Evolutionary conservation across 2,113 vertebrate genomes (phyloP).

Genomic region (Cyanoderma ruficeps): DNA sequence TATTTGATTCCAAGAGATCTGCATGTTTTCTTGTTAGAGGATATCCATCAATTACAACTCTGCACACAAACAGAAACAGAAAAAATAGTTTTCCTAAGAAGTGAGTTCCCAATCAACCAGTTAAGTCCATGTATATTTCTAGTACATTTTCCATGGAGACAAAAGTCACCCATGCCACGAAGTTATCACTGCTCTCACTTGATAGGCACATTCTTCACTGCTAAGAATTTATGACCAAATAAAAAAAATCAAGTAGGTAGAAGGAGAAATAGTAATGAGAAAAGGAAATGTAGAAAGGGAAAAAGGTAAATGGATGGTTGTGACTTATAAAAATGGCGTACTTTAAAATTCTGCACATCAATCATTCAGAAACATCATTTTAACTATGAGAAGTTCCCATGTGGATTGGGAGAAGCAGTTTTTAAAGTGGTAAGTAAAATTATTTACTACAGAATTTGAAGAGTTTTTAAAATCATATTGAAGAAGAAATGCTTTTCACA

Average conservation of each 20-base stretch:
- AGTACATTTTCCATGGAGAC: neutral
- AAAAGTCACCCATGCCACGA: neutral
- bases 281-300: neutral
- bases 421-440: neutral
- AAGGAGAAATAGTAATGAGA: neutral
- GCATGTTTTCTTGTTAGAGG: conserved; percentile 84
- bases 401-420: neutral
- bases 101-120: neutral
- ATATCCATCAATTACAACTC: conserved; percentile 91
- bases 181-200: neutral
- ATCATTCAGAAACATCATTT: neutral
- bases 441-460: neutral
- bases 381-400: neutral
- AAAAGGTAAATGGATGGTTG: neutral
- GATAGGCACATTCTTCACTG: neutral
- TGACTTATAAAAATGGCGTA: neutral
- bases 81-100: neutral
- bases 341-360: neutral
- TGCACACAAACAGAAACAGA: conserved; percentile 57
- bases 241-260: neutral
- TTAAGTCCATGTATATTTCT: neutral
- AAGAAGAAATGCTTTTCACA: neutral
- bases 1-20: conserved; percentile 76
- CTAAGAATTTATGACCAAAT: neutral
- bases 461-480: neutral